Base-by-base conservation (phyloP, 2,797 vertebrate genomes). In the Syngnathus acus region DNA sequence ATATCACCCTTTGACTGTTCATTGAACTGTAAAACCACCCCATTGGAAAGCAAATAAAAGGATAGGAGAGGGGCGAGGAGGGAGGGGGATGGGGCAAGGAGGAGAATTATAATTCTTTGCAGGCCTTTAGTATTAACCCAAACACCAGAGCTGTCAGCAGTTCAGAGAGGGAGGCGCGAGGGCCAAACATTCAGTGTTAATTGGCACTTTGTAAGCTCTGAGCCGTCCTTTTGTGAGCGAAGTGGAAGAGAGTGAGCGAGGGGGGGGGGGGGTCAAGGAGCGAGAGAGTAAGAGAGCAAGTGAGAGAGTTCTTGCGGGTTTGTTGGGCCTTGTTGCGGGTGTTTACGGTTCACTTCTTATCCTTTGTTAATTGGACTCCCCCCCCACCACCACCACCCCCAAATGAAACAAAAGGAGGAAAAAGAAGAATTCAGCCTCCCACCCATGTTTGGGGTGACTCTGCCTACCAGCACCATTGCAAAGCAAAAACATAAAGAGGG, bases 121-220 rank as follows among this genome's bases (percentile, higher is more conserved):
- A 89, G 91, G 89, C 89, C 90, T 91, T 91, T 89, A 86, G 90
- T 92, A 92, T 92, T 93, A 92, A 92, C 91, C 92, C 91, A 91
- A 91, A 92, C 91, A 92, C 91, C 90, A 90, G 86, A 83, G 87
- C 90, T 92, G 91, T 92, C 91, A 91, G 89, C 86, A 84, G 91
- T 91, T 90, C 85, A 76, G 82, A 83, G 84, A 89, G 88, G 88
- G 88, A 91, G 90, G 90, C 89, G 88, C 83, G 85, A 91, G 89
- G 89, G 89, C 83, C 89, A 92, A 91, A 91, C 88, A 90, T 90
- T 90, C 90, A 90, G 90, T 92, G 89, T 91, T 92, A 92, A 93
- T 92, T 92, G 91, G 90, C 91, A 91, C 91, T 92, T 92, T 92
- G 92, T 91, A 90, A 90, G 89, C 86, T 85, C 86, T 76, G 89